Percentiles rank a stretch among this genome's conserved stretches.
These are phyloP conservation scores for Chelonoidis abingdonii DNA, from an alignment of 2,113 vertebrate species.

Conservation along the genomic window DNA sequence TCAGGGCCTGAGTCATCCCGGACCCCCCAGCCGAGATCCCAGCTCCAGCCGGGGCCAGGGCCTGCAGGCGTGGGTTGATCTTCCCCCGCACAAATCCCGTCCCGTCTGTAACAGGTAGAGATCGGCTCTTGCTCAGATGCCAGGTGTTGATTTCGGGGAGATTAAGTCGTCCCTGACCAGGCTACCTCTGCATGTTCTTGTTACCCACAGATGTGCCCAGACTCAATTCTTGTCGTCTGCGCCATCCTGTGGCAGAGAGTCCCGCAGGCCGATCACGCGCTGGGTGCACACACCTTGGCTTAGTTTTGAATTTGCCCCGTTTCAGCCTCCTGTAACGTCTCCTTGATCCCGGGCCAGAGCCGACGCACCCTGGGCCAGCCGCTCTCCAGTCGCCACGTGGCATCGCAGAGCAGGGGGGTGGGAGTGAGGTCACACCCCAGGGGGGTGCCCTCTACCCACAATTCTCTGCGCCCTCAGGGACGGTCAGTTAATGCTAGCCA, in stretches of 20 bases:
- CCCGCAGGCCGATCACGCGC: not conserved
- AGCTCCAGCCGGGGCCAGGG: not conserved
- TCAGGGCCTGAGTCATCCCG: no score
- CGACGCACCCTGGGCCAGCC: not conserved
- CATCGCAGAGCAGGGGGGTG: not conserved
- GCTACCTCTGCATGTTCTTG: not conserved
- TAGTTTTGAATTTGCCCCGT: not conserved
- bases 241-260: not conserved
- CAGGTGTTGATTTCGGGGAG: no score
- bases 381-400: rapidly evolving
- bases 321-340: not conserved
- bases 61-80: not conserved
- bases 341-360: not conserved
- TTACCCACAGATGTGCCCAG: not conserved
- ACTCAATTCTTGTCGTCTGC: not conserved
- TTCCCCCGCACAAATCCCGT: no score
- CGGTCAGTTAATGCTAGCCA: not conserved
- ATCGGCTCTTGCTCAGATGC: not conserved
- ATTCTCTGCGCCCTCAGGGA: no score
- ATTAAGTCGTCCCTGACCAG: not conserved
- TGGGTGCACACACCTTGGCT: not conserved
- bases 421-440: not conserved
- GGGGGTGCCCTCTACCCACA: not conserved
- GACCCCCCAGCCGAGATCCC: no score
- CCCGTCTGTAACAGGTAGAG: not conserved